phyloP scores from a whole-genome alignment of 2,888 invertebrate genomes.

The Ochropleura plecta region DNA sequence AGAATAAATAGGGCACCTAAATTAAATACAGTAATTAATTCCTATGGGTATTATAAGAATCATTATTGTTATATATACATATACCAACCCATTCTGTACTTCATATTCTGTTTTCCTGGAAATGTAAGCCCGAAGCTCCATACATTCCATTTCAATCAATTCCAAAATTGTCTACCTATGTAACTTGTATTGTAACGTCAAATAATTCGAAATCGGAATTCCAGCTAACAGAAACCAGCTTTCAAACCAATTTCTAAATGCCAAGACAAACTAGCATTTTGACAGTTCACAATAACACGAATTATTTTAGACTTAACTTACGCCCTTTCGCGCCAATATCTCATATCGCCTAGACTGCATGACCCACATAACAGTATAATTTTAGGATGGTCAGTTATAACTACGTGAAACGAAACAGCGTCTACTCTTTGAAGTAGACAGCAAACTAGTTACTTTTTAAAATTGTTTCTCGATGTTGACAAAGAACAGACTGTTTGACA shows the following conservation, averaged over 20 bases:
- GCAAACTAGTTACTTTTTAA: slow-evolving; percentile 52
- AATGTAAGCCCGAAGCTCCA: neutral
- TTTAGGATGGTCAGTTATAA: slow-evolving; percentile 71
- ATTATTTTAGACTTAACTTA: slow-evolving; percentile 54
- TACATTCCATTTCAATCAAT: slow-evolving; percentile 11
- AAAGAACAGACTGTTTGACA: slow-evolving; percentile 66
- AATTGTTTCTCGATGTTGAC: slow-evolving; percentile 62
- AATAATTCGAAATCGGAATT: slow-evolving; percentile 26
- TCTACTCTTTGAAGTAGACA: slow-evolving; percentile 61
- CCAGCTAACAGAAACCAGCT: slow-evolving; percentile 32
- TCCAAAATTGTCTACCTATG: slow-evolving; percentile 15
- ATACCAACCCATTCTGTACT: neutral
- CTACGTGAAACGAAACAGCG: slow-evolving; percentile 69
- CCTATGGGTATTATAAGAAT: no score
- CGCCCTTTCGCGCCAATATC: slow-evolving; percentile 63
- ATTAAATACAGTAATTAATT: neutral
- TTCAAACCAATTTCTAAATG: slow-evolving; percentile 30
- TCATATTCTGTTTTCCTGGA: no score
- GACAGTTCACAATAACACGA: slow-evolving; percentile 48
- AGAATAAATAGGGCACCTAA: neutral
- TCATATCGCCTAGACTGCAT: slow-evolving; percentile 72
- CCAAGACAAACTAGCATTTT: slow-evolving; percentile 37
- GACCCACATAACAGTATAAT: slow-evolving; percentile 78
- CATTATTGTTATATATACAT: no score
- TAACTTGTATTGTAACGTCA: neutral